Base-by-base conservation (phyloP, 2,797 vertebrate species). In the Microchirus variegatus region DNA sequence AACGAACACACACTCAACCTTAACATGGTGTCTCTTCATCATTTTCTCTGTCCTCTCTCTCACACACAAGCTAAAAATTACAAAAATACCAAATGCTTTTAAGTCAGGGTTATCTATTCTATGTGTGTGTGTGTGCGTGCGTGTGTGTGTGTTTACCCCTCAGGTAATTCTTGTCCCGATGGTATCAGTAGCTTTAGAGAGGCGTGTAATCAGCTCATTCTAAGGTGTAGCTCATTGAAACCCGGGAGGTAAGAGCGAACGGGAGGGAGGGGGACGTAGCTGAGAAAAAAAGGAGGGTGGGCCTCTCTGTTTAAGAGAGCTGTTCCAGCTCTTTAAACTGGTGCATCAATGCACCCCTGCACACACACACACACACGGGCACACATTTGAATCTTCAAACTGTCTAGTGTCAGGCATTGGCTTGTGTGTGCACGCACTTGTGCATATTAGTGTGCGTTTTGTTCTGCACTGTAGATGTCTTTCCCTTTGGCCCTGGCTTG, bases 141-240 rank as follows among this genome's bases (percentile, higher is more conserved):
- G 58, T 40, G 67, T 71, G 78, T 81, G 83, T 86, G 81, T 90
- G 90, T 91, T 89, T 90, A 88, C 86, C 87, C 89, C 88, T 87
- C 86, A 84, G 90, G 89, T 90, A 82, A 84, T 90, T 87, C 86
- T 84, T 86, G 86, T 90, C 82, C 87, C 72, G 89, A 90, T 90
- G 81, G 73, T 89, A 91, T 91, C 90, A 53, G 83, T 85, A 74
- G 82, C 87, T 90, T 86, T 87, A 83, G 84, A 89, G 84, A 88
- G 83, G 75, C 85, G 59, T 87, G 82, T 90, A 86, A 89, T 90
- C 83, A 86, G 86, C 86, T 88, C 87, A 85, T 89, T 90, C 77
- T 75, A 87, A 89, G 88, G 89, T 89, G 86, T 84, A 85, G 81
- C 85, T 91, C 87, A 86, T 84, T 84, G 83, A 83, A 83, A 88